These are phyloP conservation scores for Ganaspis sp. DNA, from an alignment of 1,140 invertebrate species.

Conservation along the genomic window DNA sequence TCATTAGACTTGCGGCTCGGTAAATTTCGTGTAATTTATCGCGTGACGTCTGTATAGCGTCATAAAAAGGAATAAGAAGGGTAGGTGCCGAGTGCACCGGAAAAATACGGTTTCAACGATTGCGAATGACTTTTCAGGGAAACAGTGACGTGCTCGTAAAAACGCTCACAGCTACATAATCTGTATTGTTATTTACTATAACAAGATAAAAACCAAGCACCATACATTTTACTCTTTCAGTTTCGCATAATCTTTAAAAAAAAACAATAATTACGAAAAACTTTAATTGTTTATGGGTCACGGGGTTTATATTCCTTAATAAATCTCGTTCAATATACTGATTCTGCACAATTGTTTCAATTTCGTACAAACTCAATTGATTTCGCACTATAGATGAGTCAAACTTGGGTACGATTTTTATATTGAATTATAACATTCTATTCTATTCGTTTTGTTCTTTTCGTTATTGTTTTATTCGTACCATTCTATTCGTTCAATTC, in stretches of 20 bases:
- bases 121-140: constrained; percentile 33
- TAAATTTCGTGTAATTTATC: constrained; percentile 55
- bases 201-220: background rate
- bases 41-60: constrained; percentile 47
- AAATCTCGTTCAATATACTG: too few species aligned
- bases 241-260: background rate
- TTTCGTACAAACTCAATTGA: too few species aligned
- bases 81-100: constrained; percentile 49
- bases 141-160: constrained; percentile 1
- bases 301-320: too few species aligned
- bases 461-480: too few species aligned
- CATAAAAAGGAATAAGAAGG: constrained; percentile 34
- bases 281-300: too few species aligned
- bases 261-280: too few species aligned
- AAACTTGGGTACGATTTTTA: too few species aligned
- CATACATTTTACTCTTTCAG: background rate
- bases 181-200: constrained; percentile 7
- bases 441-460: too few species aligned
- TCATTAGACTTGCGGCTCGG: constrained; percentile 41
- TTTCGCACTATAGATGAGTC: too few species aligned
- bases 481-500: too few species aligned
- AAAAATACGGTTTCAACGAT: constrained; percentile 54
- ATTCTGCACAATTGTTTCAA: too few species aligned
- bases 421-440: too few species aligned
- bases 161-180: background rate